These are phyloP conservation scores for Sebastes itinus DNA, from an alignment of 2,797 vertebrate genomes.

Conservation along the genomic window DNA sequence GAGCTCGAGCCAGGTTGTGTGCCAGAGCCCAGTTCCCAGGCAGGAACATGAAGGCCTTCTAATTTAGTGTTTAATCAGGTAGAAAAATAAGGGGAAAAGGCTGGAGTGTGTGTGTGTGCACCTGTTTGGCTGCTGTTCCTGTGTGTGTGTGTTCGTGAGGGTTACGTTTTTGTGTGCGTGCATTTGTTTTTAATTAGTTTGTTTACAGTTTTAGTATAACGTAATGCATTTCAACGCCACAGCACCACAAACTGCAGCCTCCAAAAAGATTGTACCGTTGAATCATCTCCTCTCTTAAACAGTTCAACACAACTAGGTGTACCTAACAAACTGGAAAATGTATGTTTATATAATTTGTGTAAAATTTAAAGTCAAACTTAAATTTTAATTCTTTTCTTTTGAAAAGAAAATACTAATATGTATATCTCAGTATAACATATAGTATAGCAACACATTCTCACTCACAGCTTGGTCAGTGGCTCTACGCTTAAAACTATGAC, in stretches of 20 bases:
- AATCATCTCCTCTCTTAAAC: too few relatives aligned
- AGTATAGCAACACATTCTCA: neutral
- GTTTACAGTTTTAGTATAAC: neutral
- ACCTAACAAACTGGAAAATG: neutral
- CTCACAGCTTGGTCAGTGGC: neutral
- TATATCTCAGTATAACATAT: neutral
- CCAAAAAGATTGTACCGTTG: neutral
- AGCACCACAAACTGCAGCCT: neutral
- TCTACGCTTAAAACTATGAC: neutral
- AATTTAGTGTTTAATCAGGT: constrained; percentile 56
- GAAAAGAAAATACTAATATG: neutral
- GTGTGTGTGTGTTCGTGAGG: neutral
- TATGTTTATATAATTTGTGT: too few relatives aligned
- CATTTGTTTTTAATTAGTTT: constrained; percentile 2
- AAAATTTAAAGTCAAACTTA: too few relatives aligned
- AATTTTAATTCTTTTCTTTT: too few relatives aligned
- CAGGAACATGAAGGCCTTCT: constrained; percentile 35
- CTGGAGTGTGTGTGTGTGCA: constrained; percentile 6
- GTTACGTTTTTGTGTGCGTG: neutral
- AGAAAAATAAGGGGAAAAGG: constrained; percentile 38
- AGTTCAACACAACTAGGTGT: neutral
- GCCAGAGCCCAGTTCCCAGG: constrained; percentile 27
- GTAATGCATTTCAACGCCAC: neutral
- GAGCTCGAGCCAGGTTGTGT: constrained; percentile 5
- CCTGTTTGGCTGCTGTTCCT: constrained; percentile 46